These are phyloP conservation scores for Leptinotarsa haldemani DNA, from an alignment of 2,888 invertebrate species.

Conservation along the genomic window DNA sequence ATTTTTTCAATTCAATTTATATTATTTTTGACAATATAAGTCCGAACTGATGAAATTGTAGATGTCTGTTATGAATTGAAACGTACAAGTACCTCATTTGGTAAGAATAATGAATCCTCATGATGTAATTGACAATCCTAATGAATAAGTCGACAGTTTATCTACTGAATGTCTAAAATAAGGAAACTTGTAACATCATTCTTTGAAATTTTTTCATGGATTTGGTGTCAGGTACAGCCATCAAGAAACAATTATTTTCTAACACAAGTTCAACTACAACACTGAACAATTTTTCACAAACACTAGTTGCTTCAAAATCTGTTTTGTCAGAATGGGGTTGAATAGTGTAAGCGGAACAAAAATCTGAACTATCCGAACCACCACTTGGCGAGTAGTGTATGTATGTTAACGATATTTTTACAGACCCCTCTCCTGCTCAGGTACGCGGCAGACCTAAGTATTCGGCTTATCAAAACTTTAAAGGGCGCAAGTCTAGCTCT, in stretches of 20 bases:
- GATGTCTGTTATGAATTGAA: too few species aligned
- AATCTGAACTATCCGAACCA: slow-evolving; percentile 29
- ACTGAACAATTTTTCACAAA: slow-evolving; percentile 18
- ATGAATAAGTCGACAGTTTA: too few species aligned
- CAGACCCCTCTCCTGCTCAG: slow-evolving; percentile 84
- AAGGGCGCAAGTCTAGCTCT: slow-evolving; percentile 92
- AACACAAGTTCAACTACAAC: slow-evolving; percentile 23
- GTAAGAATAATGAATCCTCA: too few species aligned
- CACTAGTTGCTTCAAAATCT: slow-evolving; percentile 46
- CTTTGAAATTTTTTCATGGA: too few species aligned
- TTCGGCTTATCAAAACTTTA: slow-evolving; percentile 89
- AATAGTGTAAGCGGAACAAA: slow-evolving; percentile 26
- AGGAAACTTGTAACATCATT: too few species aligned
- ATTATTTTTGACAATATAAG: too few species aligned
- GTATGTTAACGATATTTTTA: slow-evolving; percentile 73
- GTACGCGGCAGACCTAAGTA: slow-evolving; percentile 87
- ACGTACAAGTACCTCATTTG: too few species aligned
- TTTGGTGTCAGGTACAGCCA: not conserved
- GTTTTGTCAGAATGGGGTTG: slow-evolving; percentile 45
- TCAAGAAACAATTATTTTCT: slow-evolving; percentile 21
- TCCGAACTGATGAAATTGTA: too few species aligned
- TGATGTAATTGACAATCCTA: too few species aligned
- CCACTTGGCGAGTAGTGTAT: slow-evolving; percentile 61
- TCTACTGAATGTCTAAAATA: too few species aligned
- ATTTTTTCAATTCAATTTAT: too few species aligned